Conservation (phyloP, 2,113 vertebrate species). For the Eptesicus fuscus region DNA sequence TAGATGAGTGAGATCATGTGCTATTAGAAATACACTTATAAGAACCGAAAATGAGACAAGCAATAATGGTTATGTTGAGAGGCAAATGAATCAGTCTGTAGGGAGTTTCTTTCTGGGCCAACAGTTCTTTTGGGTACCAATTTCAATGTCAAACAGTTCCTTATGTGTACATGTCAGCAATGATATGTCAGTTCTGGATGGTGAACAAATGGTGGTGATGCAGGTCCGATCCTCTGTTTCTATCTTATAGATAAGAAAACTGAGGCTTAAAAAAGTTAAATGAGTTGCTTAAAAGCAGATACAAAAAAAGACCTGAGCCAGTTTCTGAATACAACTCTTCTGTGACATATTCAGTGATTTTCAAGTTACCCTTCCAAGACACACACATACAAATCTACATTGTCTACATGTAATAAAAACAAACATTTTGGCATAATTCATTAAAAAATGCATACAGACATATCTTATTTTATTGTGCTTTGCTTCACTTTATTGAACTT, state of each 20-base stretch:
- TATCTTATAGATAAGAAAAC: neutral
- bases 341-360: neutral
- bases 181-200: too few species aligned
- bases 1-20: too few species aligned
- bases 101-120: too few species aligned
- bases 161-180: too few species aligned
- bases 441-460: neutral
- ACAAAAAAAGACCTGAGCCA: neutral
- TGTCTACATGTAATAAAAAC: neutral
- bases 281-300: neutral
- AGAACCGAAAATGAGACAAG: too few species aligned
- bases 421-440: neutral
- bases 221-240: too few species aligned
- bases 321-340: neutral
- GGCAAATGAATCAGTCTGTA: too few species aligned
- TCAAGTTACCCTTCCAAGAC: neutral
- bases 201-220: too few species aligned
- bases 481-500: neutral
- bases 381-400: neutral
- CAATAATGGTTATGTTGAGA: too few species aligned
- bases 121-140: too few species aligned
- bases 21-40: too few species aligned
- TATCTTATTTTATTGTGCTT: neutral
- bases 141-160: too few species aligned
- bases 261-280: neutral